phyloP scores from a whole-genome alignment of 2,888 invertebrate species.

The Scotopteryx bipunctaria region DNA sequence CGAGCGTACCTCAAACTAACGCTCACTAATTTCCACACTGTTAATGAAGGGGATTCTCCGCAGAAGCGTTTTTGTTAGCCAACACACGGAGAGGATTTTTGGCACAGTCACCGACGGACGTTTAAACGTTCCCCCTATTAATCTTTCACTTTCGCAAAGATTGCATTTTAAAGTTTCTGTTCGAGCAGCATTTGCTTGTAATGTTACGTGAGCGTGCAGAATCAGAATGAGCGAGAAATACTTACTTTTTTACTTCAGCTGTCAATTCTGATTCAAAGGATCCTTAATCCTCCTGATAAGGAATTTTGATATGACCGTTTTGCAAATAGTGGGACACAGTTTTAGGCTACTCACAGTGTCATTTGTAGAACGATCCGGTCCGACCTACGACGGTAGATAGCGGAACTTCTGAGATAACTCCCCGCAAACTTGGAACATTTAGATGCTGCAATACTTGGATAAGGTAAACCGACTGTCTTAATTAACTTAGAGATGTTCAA shows the following conservation, averaged over 20 bases:
- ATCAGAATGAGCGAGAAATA: slow-evolving; percentile 55
- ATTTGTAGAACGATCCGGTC: slow-evolving; percentile 75
- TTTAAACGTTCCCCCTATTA: slow-evolving; percentile 74
- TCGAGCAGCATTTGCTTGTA: slow-evolving; percentile 68
- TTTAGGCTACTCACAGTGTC: slow-evolving; percentile 75
- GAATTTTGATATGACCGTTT: slow-evolving; percentile 67
- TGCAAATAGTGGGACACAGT: slow-evolving; percentile 52
- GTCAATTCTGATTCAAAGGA: no score
- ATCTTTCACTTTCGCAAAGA: slow-evolving; percentile 71
- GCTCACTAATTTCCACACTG: slow-evolving; percentile 69
- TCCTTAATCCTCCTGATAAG: no score
- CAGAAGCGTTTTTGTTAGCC: slow-evolving; percentile 68
- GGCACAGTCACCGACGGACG: slow-evolving; percentile 67
- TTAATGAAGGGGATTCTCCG: slow-evolving; percentile 71
- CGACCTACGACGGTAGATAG: slow-evolving; percentile 77
- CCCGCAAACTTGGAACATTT: slow-evolving; percentile 76
- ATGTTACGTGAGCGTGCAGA: slow-evolving; percentile 51
- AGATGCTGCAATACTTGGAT: slow-evolving; percentile 78
- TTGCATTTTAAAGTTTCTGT: slow-evolving; percentile 77
- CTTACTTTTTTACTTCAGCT: slow-evolving; percentile 42
- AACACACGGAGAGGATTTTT: slow-evolving; percentile 65
- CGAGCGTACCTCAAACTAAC: slow-evolving; percentile 67
- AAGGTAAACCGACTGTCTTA: slow-evolving; percentile 77
- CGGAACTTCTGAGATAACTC: slow-evolving; percentile 78
- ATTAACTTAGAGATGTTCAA: slow-evolving; percentile 70